These are phyloP conservation scores for Paralichthys olivaceus DNA, from an alignment of 2,113 vertebrate species.

Conservation along the genomic window DNA sequence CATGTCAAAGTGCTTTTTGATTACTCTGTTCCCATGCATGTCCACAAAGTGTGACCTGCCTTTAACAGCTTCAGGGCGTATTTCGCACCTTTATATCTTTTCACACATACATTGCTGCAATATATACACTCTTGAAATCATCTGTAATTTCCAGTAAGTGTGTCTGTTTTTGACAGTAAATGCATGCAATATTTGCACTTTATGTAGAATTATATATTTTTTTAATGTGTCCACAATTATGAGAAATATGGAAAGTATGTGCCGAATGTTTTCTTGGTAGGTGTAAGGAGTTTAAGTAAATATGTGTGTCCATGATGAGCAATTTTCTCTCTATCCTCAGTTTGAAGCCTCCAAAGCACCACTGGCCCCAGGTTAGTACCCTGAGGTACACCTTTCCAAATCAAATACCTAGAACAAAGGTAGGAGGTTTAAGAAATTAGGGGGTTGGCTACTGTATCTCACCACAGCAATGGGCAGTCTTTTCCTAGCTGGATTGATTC, in stretches of 20 bases:
- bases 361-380: constrained; percentile 14
- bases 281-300: neutral
- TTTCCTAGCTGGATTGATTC: constrained; percentile 82
- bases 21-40: constrained; percentile 1
- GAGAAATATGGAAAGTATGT: neutral
- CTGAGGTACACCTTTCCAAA: constrained; percentile 31
- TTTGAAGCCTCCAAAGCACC: constrained; percentile 6
- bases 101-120: constrained; percentile 37
- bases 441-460: constrained; percentile 69
- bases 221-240: neutral
- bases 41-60: neutral
- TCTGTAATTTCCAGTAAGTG: constrained; percentile 31
- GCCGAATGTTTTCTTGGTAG: neutral
- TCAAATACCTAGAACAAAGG: constrained; percentile 25
- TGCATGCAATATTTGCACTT: neutral
- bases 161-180: constrained; percentile 6
- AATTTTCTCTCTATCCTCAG: constrained; percentile 7
- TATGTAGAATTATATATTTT: no score
- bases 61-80: constrained; percentile 21
- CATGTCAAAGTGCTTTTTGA: constrained; percentile 14
- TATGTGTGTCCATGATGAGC: neutral
- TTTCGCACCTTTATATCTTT: constrained; percentile 48
- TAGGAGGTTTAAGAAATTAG: constrained; percentile 23
- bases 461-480: constrained; percentile 82
- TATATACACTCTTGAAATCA: constrained; percentile 21